These are phyloP conservation scores for Cantharis lateralis DNA, from an alignment of 2,888 invertebrate species.

Conservation along the genomic window DNA sequence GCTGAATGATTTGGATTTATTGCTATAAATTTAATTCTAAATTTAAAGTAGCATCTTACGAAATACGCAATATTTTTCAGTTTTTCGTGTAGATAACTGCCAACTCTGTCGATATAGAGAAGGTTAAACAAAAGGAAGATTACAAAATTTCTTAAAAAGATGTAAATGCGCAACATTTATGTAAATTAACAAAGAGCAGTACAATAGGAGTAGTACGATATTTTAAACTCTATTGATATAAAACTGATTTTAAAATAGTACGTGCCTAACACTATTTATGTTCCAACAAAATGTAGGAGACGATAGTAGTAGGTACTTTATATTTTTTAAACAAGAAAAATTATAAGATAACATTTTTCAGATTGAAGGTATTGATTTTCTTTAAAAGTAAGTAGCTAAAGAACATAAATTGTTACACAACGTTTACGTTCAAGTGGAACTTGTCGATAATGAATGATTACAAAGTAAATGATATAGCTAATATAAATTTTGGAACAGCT, in stretches of 20 bases:
- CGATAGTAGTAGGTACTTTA: background rate
- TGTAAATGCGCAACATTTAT: too few species aligned
- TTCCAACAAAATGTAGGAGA: background rate
- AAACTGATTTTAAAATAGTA: background rate
- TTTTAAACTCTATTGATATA: background rate
- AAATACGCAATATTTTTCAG: too few species aligned
- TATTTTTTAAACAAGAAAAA: background rate
- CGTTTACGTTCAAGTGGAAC: slow-evolving; percentile 33
- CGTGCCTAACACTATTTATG: background rate
- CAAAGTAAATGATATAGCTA: slow-evolving; percentile 16
- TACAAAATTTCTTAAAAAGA: too few species aligned
- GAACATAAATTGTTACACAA: slow-evolving; percentile 20
- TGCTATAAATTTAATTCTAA: too few species aligned
- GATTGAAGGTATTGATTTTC: slow-evolving; percentile 11
- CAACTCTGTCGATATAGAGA: too few species aligned
- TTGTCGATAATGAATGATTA: slow-evolving; percentile 36
- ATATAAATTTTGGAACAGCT: background rate
- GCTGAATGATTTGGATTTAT: too few species aligned
- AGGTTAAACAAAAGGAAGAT: too few species aligned
- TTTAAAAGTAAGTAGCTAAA: slow-evolving; percentile 9
- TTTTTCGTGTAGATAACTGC: too few species aligned
- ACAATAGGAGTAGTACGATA: too few species aligned
- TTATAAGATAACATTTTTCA: background rate
- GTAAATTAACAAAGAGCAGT: too few species aligned
- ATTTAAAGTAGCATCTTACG: too few species aligned